Evolutionary conservation across 2,113 vertebrate genomes (phyloP), one percentile per base, ranked within the genome.

Genomic region (Dolichotis patagonum): DNA sequence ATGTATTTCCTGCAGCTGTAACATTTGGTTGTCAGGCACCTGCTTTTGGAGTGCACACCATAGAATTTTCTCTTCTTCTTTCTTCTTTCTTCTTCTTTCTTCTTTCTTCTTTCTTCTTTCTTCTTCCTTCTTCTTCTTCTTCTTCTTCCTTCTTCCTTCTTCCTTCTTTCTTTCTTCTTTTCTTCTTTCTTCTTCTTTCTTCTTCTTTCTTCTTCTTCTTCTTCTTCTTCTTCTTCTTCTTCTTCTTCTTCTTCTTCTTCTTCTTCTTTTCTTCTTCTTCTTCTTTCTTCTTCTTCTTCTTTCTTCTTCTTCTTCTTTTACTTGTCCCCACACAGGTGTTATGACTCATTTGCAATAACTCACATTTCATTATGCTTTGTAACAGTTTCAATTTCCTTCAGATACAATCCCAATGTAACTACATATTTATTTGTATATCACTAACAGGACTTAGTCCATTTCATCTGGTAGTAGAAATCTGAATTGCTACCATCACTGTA

Each of bases 381-480:
- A 86, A 82, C 62, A 43, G 0, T 77, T 92, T 94, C 77, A n/a
- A 58, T 92, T 97, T 96, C 85, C 73, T 75, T 90, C 77, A 95
- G 83, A 49, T 75, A 97, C 84, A 77, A 93, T 71, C 35, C 85
- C 88, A 54, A 12, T 6, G 0, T 80, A 78, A 95, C 85, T 30
- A 93, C 8, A 54, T 96, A 96, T 93, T 96, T 52, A 73, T 95
- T 49, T 95, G n/a, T 80, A 19, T 85, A 12, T 7, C 78, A 62
- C 63, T 67, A 96, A 83, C 8, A 81, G 26, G 85, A 46, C 85
- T 86, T 95, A 43, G 54, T 92, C 85, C 95, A 88, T 91, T 97
- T 96, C 75, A 81, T 26, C 26, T 95, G 92, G 85, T 93, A 98
- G 92, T 77, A 71, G 58, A 96, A 88, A 96, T 97, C 0, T 93